Evolutionary conservation across 1,140 invertebrate species (phyloP).

Genomic region (Polypedilum vanderplanki): DNA sequence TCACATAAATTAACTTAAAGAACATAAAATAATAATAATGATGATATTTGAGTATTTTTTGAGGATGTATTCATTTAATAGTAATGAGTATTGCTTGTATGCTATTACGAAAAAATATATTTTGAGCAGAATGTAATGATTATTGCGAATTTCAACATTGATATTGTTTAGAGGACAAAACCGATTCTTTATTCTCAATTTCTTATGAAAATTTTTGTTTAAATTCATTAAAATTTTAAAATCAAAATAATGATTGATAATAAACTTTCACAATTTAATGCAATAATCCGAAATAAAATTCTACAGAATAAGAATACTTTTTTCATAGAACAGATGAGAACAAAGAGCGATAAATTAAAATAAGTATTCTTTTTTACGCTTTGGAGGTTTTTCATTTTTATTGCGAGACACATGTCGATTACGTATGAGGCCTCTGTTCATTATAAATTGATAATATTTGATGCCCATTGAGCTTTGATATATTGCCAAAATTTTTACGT

Average conservation of each 20-base stretch:
- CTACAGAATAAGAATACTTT: not conserved
- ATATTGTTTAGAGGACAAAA: too few species aligned
- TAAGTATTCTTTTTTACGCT: not conserved
- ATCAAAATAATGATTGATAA: not conserved
- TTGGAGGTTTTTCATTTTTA: not conserved
- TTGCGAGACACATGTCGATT: not conserved
- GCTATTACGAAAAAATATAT: too few species aligned
- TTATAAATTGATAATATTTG: conserved; percentile 15
- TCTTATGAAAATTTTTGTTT: too few species aligned
- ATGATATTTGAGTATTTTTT: too few species aligned
- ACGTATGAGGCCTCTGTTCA: not conserved
- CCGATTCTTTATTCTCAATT: too few species aligned
- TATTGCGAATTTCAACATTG: too few species aligned
- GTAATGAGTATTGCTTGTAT: too few species aligned
- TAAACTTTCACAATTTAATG: not conserved
- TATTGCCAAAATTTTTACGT: conserved; percentile 8
- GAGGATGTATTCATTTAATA: too few species aligned
- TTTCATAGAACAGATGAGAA: not conserved
- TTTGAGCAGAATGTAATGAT: too few species aligned
- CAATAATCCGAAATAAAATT: not conserved
- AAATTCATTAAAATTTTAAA: not conserved
- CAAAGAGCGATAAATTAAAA: not conserved
- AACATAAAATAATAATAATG: too few species aligned
- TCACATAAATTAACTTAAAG: too few species aligned
- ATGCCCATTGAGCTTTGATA: not conserved